These are phyloP conservation scores for Tenthredo amoena DNA, from an alignment of 2,888 invertebrate species.

Conservation along the genomic window DNA sequence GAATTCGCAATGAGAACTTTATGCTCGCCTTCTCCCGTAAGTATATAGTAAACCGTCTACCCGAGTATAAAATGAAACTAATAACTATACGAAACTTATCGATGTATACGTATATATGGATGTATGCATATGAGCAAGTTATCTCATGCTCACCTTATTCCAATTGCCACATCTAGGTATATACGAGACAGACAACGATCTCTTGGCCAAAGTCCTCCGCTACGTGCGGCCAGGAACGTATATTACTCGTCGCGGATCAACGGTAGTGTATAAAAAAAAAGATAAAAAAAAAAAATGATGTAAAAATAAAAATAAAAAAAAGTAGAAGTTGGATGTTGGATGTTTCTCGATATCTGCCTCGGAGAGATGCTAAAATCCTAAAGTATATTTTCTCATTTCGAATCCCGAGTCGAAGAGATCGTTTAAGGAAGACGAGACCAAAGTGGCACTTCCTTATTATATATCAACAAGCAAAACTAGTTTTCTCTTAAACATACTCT, in stretches of 20 bases:
- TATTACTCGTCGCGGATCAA: neutral
- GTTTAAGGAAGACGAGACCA: neutral
- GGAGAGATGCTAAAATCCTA: neutral
- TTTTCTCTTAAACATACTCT: slow-evolving; percentile 6
- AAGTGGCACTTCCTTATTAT: neutral
- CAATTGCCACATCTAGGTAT: slow-evolving; percentile 1
- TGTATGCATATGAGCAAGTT: neutral
- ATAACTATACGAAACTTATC: neutral
- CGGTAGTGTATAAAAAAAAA: neutral
- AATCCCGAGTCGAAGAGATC: neutral
- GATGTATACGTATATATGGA: neutral
- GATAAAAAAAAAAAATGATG: neutral
- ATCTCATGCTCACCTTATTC: neutral
- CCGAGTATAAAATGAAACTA: neutral
- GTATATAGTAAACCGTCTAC: neutral
- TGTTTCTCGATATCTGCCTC: neutral
- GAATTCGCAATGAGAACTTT: neutral
- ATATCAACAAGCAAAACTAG: slow-evolving; percentile 1
- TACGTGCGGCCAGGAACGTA: neutral
- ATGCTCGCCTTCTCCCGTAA: neutral
- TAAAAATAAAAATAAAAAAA: neutral
- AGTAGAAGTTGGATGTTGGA: neutral
- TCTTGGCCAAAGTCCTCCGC: neutral
- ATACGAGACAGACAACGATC: neutral
- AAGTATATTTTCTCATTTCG: neutral